Evolutionary conservation across 2,113 vertebrate species (phyloP).

Genomic region (Megaceryle torquata): DNA sequence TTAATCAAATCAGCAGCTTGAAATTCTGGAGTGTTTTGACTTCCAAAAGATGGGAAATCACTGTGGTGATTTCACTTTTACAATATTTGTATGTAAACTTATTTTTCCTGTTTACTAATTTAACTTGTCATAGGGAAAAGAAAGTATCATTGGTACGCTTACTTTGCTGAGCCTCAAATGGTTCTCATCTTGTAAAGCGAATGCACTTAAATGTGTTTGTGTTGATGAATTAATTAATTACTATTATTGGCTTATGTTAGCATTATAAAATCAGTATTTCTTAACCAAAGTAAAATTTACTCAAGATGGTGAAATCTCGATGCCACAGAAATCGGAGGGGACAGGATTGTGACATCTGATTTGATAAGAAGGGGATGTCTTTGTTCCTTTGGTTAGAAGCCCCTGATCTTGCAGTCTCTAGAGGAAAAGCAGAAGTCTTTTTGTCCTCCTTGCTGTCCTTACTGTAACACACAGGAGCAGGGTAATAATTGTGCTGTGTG

Average conservation of each 20-base stretch:
- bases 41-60: not conserved
- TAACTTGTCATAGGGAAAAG: not conserved
- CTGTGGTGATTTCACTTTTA: not conserved
- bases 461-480: not conserved
- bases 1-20: not conserved
- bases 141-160: not conserved
- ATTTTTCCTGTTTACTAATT: not conserved
- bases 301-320: not conserved
- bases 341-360: not conserved
- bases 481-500: fast-evolving
- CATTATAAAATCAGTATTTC: not conserved
- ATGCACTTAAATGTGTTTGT: not conserved
- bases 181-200: not conserved
- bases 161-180: not conserved
- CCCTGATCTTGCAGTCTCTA: not conserved
- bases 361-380: not conserved
- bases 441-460: not conserved
- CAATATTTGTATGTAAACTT: not conserved
- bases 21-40: not conserved
- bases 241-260: not conserved
- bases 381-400: not conserved
- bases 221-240: not conserved
- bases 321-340: not conserved
- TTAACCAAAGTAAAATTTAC: not conserved
- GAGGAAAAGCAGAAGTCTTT: not conserved